Evolutionary conservation across 2,113 vertebrate genomes (phyloP).

Genomic region (Zapornia atra): DNA sequence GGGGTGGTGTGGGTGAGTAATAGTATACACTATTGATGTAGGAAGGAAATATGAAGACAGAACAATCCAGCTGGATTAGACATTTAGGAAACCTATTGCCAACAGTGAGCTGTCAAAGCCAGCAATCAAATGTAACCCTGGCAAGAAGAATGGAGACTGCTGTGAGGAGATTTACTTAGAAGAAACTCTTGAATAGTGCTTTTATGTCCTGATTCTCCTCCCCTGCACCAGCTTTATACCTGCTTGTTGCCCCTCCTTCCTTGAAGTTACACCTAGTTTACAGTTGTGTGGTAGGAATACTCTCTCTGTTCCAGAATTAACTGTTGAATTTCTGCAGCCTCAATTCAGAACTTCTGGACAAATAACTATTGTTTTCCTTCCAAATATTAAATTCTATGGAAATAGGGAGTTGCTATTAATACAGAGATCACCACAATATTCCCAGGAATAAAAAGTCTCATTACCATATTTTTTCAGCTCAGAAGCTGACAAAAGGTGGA

Average conservation of each 20-base stretch:
- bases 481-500: background rate
- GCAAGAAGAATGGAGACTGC: conserved; percentile 46
- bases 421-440: background rate
- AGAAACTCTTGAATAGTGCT: conserved; percentile 34
- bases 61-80: conserved; percentile 61
- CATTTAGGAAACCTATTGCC: conserved; percentile 51
- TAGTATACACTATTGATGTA: conserved; percentile 3
- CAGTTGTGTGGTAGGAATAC: background rate
- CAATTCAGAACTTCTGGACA: background rate
- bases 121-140: conserved; percentile 54
- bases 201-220: conserved; percentile 29
- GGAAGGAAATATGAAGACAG: conserved; percentile 50
- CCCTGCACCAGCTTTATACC: background rate
- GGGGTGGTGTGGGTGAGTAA: background rate
- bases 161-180: conserved; percentile 59
- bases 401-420: background rate
- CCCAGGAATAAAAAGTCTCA: background rate
- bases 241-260: background rate
- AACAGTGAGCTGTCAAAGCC: conserved; percentile 62
- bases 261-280: conserved; percentile 18
- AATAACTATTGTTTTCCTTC: background rate
- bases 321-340: background rate
- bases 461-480: background rate
- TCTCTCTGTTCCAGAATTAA: background rate
- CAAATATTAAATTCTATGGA: background rate